Evolutionary conservation across 2,113 vertebrate genomes (phyloP), one percentile per base, ranked within the genome.

Genomic region (Erythrocercus mccallii): DNA sequence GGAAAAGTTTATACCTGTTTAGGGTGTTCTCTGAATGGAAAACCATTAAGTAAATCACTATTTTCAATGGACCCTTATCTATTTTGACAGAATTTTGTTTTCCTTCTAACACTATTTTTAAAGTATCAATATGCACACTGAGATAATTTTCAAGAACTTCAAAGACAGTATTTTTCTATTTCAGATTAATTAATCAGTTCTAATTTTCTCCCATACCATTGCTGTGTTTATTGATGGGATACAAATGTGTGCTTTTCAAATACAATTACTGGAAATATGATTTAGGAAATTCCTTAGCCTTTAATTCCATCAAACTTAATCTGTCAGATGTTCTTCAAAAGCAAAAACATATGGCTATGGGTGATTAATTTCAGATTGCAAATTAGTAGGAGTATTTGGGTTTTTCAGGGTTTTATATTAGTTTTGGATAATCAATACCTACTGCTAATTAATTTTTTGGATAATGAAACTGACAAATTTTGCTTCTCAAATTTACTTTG

Each of bases 361-460:
- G 42, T 81, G 60, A 91, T 88, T 95, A 76, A 96, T 71, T 94
- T 96, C 60, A 80, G 45, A 58, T 57, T 80, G 33, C 25, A 90
- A 88, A 81, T 90, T 44, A 88, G 44, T 47, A 71, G 22, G 35
- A 28, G 6, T 72, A 19, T 57, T 50, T 65, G 51, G 21, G 15
- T 16, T 68, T 50, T 38, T 14, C 15, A 10, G 16, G 16, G 16
- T 17, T n/a, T 70, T 62, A 42, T 53, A 19, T 84, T 79, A 48
- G 10, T 48, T 93, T 45, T 86, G 53, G 33, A 65, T 88, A 86
- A 97, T 92, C 88, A 62, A 86, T 90, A 83, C 8, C 31, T 90
- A 6, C 37, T 58, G 48, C 30, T n/a, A 92, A 83, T 81, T 80
- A 77, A 51, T 33, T 51, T 44, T 77, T 80, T 37, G 54, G 35